Conservation (phyloP, 1,140 invertebrate genomes). For the Caenorhabditis briggsae region DNA sequence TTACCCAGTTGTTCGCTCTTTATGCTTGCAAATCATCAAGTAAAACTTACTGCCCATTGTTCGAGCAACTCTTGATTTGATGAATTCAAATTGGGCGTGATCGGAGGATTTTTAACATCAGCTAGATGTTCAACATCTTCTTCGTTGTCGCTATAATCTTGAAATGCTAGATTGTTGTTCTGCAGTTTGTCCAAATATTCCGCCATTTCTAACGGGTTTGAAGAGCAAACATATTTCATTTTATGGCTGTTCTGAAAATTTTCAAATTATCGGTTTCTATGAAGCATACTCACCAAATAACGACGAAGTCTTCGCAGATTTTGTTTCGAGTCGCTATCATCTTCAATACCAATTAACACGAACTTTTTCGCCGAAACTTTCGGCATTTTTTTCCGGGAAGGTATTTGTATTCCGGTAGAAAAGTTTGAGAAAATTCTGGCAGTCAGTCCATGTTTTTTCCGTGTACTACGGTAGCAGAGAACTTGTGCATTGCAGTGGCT, state of each 20-base stretch:
- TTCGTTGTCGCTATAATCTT: background rate
- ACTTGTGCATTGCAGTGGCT: too few species aligned
- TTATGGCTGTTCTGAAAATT: background rate
- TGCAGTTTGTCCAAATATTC: background rate
- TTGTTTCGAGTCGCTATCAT: background rate
- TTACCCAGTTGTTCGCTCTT: too few species aligned
- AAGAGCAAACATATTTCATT: background rate
- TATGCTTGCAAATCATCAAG: background rate
- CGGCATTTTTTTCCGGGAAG: background rate
- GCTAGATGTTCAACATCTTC: background rate
- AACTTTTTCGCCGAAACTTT: background rate
- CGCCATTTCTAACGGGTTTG: slow-evolving; percentile 3
- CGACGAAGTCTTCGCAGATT: slow-evolving; percentile 17
- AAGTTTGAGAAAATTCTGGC: too few species aligned
- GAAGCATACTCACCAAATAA: background rate
- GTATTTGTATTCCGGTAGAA: too few species aligned
- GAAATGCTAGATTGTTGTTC: background rate
- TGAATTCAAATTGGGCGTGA: background rate
- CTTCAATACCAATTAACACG: slow-evolving; percentile 5
- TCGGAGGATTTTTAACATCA: background rate
- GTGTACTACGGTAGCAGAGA: background rate
- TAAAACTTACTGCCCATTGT: slow-evolving; percentile 26
- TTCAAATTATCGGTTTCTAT: background rate
- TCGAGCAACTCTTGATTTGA: slow-evolving; percentile 36
- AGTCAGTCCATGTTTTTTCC: too few species aligned